Evolutionary conservation across 2,113 vertebrate genomes (phyloP).

Genomic region (Hiodon tergisus): DNA sequence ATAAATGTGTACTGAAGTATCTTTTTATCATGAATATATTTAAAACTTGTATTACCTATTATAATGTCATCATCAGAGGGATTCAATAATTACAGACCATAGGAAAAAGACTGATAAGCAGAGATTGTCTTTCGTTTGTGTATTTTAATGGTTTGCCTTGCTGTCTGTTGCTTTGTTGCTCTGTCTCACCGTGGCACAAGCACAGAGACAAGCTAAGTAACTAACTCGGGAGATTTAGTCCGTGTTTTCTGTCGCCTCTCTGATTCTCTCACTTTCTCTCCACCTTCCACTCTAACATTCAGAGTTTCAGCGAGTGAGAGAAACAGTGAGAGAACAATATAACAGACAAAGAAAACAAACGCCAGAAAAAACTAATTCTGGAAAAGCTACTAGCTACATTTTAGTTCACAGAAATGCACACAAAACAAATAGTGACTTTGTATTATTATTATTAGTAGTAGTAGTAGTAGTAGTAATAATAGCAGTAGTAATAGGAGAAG

Average conservation of each 20-base stretch:
- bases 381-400: conserved; percentile 39
- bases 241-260: neutral
- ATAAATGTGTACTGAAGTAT: neutral
- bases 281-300: neutral
- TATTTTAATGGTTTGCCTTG: neutral
- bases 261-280: conserved; percentile 21
- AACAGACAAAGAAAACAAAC: conserved; percentile 21
- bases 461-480: conserved; percentile 35
- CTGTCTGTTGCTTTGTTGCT: neutral
- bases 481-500: conserved; percentile 28
- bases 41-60: no score
- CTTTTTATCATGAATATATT: no score
- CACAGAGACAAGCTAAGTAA: neutral
- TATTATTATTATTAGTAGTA: conserved; percentile 44
- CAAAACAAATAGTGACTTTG: conserved; percentile 32
- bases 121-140: neutral
- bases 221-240: neutral
- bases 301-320: conserved; percentile 27
- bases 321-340: conserved; percentile 6
- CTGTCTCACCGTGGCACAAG: neutral
- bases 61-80: neutral
- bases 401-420: conserved; percentile 48
- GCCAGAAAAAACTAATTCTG: conserved; percentile 28
- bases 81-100: neutral
- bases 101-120: neutral